Evolutionary conservation across 2,113 vertebrate genomes (phyloP).

Genomic region (Morone chrysops): DNA sequence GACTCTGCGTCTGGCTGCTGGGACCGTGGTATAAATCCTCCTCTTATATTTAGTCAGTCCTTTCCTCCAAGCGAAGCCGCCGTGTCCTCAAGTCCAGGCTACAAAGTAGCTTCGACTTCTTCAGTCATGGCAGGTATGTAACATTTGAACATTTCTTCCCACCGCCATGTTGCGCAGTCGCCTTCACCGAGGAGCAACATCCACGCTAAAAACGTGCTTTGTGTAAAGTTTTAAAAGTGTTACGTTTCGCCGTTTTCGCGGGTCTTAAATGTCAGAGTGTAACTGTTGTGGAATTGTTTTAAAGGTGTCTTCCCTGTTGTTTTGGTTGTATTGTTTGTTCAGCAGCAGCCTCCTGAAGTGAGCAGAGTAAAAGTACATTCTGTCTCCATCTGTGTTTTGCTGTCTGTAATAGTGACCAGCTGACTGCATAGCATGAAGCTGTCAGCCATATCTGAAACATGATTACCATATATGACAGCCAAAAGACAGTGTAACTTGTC

Average conservation of each 20-base stretch:
- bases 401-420: not conserved
- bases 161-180: no score
- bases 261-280: no score
- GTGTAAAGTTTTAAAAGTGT: no score
- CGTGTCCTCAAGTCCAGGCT: constrained; percentile 44
- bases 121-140: constrained; percentile 80
- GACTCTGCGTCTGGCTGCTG: constrained; percentile 56
- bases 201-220: no score
- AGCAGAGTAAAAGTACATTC: not conserved
- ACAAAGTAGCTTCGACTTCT: constrained; percentile 61
- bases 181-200: no score
- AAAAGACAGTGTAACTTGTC: not conserved
- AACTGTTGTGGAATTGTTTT: no score
- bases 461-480: not conserved
- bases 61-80: constrained; percentile 45
- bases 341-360: not conserved
- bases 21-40: constrained; percentile 74
- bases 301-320: not conserved
- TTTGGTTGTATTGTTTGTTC: not conserved
- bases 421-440: not conserved
- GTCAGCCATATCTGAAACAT: constrained; percentile 5
- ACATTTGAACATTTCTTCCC: constrained; percentile 4
- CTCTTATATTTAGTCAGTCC: constrained; percentile 41
- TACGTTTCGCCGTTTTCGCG: not conserved
- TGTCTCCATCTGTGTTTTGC: constrained; percentile 14